phyloP scores from a whole-genome alignment of 92 coral and sea anemone genomes.

The Porites evermanni region DNA sequence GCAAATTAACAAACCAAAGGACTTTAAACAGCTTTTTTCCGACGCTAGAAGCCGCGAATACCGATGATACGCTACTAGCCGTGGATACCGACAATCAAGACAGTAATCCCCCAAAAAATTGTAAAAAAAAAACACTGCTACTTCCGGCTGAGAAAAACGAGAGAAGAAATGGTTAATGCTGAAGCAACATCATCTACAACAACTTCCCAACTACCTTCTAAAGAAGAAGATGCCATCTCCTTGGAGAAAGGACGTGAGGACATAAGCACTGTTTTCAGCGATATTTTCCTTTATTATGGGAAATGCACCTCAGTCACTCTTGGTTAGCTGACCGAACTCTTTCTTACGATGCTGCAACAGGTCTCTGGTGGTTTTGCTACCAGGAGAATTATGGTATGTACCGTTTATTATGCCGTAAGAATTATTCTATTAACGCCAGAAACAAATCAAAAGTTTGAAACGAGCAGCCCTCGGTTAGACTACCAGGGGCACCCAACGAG shows the following conservation, averaged over 20 bases:
- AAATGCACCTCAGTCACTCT: slow-evolving; percentile 7
- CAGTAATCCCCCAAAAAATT: too few relatives aligned
- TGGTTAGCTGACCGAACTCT: slow-evolving; percentile 38
- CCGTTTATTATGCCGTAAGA: slow-evolving; percentile 12
- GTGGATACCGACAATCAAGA: too few relatives aligned
- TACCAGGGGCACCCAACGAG: too few relatives aligned
- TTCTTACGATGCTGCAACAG: background rate
- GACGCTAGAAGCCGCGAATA: too few relatives aligned
- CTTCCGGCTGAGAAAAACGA: too few relatives aligned
- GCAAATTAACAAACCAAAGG: too few relatives aligned
- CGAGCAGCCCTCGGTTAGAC: background rate
- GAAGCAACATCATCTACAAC: too few relatives aligned
- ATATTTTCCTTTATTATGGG: slow-evolving; percentile 9
- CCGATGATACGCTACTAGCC: too few relatives aligned
- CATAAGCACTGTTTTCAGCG: background rate
- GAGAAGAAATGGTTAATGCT: too few relatives aligned
- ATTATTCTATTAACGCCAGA: background rate
- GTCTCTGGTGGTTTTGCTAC: slow-evolving; percentile 23
- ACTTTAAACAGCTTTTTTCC: too few relatives aligned
- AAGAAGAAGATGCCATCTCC: slow-evolving; percentile 1
- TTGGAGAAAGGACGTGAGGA: background rate
- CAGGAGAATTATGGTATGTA: slow-evolving; percentile 9
- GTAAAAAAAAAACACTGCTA: too few relatives aligned
- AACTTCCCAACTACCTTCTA: too few relatives aligned
- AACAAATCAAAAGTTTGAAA: background rate